phyloP scores from a whole-genome alignment of 2,113 vertebrate species.

The Thunnus thynnus region DNA sequence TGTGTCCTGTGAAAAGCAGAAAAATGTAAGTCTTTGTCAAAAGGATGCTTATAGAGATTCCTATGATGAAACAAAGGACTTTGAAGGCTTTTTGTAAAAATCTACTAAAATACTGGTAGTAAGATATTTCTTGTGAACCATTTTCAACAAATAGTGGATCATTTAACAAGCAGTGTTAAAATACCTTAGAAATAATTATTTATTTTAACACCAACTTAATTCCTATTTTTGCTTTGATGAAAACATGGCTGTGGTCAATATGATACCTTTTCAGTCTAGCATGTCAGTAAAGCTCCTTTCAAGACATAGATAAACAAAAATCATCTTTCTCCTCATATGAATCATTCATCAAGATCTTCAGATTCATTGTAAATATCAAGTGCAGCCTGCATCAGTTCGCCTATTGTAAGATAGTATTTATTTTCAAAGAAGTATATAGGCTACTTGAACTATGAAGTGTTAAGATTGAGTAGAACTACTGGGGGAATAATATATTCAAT shows the following conservation, averaged over 20 bases:
- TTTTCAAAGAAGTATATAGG: not conserved
- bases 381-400: not conserved
- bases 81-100: not conserved
- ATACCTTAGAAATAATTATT: not conserved
- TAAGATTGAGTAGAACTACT: not conserved
- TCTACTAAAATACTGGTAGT: not conserved
- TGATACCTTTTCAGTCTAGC: not conserved
- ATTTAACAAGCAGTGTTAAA: constrained; percentile 1
- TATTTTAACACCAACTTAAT: not conserved
- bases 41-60: constrained; percentile 19
- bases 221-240: not conserved
- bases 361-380: not conserved
- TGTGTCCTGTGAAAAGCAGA: not conserved
- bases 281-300: not conserved
- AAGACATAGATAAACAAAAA: not conserved
- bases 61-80: constrained; percentile 1
- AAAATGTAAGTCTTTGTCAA: constrained; percentile 4
- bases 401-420: not conserved
- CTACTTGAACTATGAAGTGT: not conserved
- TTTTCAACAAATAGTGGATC: not conserved
- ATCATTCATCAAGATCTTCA: not conserved
- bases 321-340: not conserved
- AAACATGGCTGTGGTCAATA: not conserved
- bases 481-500: constrained; percentile 18
- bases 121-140: not conserved